Percentiles rank a stretch among this genome's conserved stretches.
phyloP scores from a whole-genome alignment of 2,113 vertebrate genomes.

The Brachyistius frenatus region DNA sequence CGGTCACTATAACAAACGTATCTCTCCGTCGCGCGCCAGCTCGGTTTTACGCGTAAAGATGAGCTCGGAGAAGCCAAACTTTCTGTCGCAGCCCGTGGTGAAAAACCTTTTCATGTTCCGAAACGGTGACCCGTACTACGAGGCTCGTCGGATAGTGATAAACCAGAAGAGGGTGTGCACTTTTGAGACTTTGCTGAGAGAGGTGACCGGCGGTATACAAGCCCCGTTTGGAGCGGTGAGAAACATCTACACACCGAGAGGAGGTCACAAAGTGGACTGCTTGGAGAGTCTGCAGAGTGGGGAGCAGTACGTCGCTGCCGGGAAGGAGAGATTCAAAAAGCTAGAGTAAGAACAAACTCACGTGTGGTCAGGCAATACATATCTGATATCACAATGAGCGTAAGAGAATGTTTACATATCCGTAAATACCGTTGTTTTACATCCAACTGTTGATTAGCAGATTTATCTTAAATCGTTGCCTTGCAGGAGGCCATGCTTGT shows the following conservation, averaged over 20 bases:
- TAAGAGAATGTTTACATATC: too few species aligned
- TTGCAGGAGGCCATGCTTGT: too few species aligned
- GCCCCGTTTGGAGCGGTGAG: conserved; percentile 94
- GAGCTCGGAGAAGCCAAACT: conserved; percentile 82
- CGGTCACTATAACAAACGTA: conserved; percentile 12
- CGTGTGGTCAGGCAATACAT: too few species aligned
- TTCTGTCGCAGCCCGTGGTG: conserved; percentile 91
- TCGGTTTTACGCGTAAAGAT: conserved; percentile 61
- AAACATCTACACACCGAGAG: conserved; percentile 93
- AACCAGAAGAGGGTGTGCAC: conserved; percentile 92
- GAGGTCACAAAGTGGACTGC: conserved; percentile 89
- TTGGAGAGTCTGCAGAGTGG: conserved; percentile 91
- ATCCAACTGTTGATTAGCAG: too few species aligned
- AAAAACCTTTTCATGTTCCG: conserved; percentile 93
- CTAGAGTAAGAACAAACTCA: conserved; percentile 88
- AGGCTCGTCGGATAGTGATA: conserved; percentile 91
- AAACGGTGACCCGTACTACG: conserved; percentile 94
- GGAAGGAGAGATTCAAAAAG: conserved; percentile 93
- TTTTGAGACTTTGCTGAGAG: conserved; percentile 93
- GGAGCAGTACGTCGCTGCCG: conserved; percentile 96
- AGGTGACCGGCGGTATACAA: conserved; percentile 92
- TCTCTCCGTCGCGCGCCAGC: neutral
- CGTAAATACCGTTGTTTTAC: neutral
- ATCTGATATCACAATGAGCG: too few species aligned
- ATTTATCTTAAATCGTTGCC: too few species aligned